phyloP scores from a whole-genome alignment of 2,113 vertebrate species.

The Odontesthes bonariensis region DNA sequence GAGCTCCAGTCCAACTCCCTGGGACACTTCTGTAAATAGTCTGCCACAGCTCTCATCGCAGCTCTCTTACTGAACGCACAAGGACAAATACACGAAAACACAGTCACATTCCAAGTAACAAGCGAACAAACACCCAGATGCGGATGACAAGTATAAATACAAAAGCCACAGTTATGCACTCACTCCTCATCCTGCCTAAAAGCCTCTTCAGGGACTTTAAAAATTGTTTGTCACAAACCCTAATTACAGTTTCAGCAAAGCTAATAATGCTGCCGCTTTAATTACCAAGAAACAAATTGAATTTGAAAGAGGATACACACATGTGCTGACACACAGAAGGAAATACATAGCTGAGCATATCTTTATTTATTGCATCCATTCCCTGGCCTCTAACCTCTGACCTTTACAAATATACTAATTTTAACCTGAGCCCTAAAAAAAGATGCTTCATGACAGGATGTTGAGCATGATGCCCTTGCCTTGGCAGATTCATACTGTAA shows the following conservation, averaged over 20 bases:
- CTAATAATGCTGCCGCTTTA: neutral
- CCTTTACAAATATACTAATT: neutral
- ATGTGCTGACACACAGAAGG: neutral
- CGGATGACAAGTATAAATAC: neutral
- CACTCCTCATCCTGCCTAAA: neutral
- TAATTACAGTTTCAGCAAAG: neutral
- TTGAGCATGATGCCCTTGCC: neutral
- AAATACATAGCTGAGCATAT: neutral
- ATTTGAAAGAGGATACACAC: neutral
- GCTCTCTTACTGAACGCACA: conserved; percentile 35
- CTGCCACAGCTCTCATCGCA: conserved; percentile 54
- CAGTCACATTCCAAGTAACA: conserved; percentile 23
- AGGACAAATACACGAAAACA: conserved; percentile 24
- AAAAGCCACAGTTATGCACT: neutral
- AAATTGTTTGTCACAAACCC: neutral
- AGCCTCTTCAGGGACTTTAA: neutral
- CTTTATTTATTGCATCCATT: conserved; percentile 1
- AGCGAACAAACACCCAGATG: conserved; percentile 16
- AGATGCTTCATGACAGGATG: neutral
- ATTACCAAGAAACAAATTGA: neutral
- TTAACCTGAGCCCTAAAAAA: neutral
- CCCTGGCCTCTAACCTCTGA: neutral
- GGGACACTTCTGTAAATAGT: conserved; percentile 69
- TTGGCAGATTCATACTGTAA: conserved; percentile 13
- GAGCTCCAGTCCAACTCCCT: conserved; percentile 32